Conservation (phyloP, 2,888 invertebrate genomes). For the Scaptomyza tumidula region DNA sequence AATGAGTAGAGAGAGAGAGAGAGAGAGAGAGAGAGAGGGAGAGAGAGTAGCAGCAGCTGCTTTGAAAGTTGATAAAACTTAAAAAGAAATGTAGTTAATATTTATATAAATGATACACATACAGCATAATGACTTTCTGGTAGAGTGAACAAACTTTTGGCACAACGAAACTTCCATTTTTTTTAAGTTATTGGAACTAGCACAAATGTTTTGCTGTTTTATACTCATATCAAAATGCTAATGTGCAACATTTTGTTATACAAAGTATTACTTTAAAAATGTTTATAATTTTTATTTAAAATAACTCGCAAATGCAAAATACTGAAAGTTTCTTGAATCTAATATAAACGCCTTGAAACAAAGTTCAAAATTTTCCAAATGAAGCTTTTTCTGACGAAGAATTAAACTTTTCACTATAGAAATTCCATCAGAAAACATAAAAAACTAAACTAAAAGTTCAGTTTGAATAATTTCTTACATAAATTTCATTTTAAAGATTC, state of each 20-base stretch:
- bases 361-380: too few relatives aligned
- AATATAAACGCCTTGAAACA: too few relatives aligned
- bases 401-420: too few relatives aligned
- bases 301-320: too few relatives aligned
- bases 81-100: slow-evolving; percentile 12
- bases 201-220: not conserved
- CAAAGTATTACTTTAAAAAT: too few relatives aligned
- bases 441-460: too few relatives aligned
- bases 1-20: not conserved
- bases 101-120: slow-evolving; percentile 23
- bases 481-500: not conserved
- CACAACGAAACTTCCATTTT: not conserved
- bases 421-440: not conserved
- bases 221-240: too few relatives aligned
- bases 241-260: too few relatives aligned
- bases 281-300: too few relatives aligned
- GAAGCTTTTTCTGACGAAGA: too few relatives aligned
- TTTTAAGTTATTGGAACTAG: not conserved
- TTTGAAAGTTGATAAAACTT: slow-evolving; percentile 34
- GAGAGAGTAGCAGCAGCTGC: slow-evolving; percentile 6
- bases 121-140: slow-evolving; percentile 30
- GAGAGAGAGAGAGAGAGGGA: not conserved
- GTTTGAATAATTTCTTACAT: not conserved
- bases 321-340: too few relatives aligned
- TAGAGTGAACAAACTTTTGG: not conserved